Evolutionary conservation across 2,888 invertebrate genomes (phyloP), one percentile per base, ranked within the genome.

Genomic region (Drosophila robusta): DNA sequence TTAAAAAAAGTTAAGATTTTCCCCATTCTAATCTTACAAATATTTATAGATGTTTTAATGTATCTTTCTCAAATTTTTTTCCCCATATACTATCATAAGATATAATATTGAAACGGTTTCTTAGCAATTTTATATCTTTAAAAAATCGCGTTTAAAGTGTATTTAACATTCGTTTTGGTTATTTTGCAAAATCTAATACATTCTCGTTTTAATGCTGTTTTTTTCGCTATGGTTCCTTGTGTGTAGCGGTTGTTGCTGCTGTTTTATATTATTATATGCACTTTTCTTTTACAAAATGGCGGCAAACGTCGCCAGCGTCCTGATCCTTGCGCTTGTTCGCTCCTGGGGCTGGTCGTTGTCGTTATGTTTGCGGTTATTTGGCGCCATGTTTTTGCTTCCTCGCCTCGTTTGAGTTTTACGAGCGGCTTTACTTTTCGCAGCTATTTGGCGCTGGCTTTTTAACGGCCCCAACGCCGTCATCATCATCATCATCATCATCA

Each of bases 341-440:
- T 54, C 14, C 52, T 50, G 63, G 38, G 46, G 46, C 65, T 60
- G 61, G 60, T 60, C 57, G 57, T 66, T 79, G 75, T 64, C 85
- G 85, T 89, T 83, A 89, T 89, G 89, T 78, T 85, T 89, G 90
- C 83, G 89, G 81, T 87, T 90, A 89, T 90, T 86, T 89, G 88
- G 88, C 88, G 88, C 88, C 90, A 90, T 80, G 83, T 86, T 87
- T 79, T 80, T 89, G 69, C 62, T 79, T 70, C 72, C 80, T 86
- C 84, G 89, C 80, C 84, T 84, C 89, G 89, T 88, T 88, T 84
- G 84, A 84, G 84, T 88, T 84, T 88, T 84, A 88, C 84, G 84
- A 88, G 84, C 84, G 87, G 87, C 84, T 83, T 84, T 88, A 84
- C 84, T 84, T 84, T 86, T 86, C 86, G 88, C 84, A 86, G 89